Evolutionary conservation across 1,140 invertebrate species (phyloP).

Genomic region (Danaus plexippus): DNA sequence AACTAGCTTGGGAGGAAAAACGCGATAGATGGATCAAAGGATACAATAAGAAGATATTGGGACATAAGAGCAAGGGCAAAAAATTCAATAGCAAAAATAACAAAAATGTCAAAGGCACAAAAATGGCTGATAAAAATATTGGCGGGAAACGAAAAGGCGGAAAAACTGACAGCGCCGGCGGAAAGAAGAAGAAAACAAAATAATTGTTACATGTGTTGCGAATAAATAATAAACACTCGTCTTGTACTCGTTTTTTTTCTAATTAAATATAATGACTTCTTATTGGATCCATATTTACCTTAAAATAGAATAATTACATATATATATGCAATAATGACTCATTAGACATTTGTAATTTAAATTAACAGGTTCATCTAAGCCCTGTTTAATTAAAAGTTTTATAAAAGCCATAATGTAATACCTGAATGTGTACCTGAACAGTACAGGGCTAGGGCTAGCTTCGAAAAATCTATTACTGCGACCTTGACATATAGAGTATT

Average conservation of each 20-base stretch:
- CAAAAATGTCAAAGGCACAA: conserved; percentile 25
- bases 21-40: conserved; percentile 68
- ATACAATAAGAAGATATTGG: conserved; percentile 56
- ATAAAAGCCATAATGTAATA: no score
- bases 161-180: conserved; percentile 26
- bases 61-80: conserved; percentile 41
- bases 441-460: no score
- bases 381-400: no score
- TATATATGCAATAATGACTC: no score
- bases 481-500: conserved; percentile 33
- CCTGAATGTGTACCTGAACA: no score
- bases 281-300: no score
- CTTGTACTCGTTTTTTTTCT: background rate
- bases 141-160: conserved; percentile 49
- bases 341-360: no score
- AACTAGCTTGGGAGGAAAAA: conserved; percentile 78
- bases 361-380: no score
- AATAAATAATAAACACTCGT: conserved; percentile 4
- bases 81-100: conserved; percentile 32
- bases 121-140: conserved; percentile 31
- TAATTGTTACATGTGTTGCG: conserved; percentile 7
- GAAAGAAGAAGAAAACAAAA: conserved; percentile 41
- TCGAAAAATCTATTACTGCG: conserved; percentile 21
- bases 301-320: no score
- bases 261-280: background rate